Evolutionary conservation across 2,888 invertebrate species (phyloP), one percentile per base, ranked within the genome.

Genomic region (Hofmannophila pseudospretella): DNA sequence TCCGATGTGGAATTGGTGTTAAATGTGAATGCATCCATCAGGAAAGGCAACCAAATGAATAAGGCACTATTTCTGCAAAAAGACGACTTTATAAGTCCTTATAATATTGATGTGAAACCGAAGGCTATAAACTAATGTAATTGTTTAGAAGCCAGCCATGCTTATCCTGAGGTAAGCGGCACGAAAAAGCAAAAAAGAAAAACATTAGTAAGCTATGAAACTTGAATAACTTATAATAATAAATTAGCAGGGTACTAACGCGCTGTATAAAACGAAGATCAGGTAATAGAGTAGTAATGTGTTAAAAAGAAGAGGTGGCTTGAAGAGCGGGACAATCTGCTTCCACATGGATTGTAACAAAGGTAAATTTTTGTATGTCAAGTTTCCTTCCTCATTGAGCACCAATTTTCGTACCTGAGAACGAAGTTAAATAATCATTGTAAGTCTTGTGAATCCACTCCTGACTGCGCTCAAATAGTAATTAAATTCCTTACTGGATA

Each of bases 191-290:
- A n/a, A n/a, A n/a, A n/a, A n/a, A n/a, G n/a, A n/a, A n/a, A n/a
- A n/a, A n/a, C n/a, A n/a, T n/a, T n/a, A n/a, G n/a, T n/a, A n/a
- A n/a, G n/a, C n/a, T n/a, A n/a, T n/a, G n/a, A n/a, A n/a, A n/a
- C n/a, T n/a, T n/a, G n/a, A n/a, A n/a, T n/a, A n/a, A n/a, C n/a
- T n/a, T n/a, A n/a, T n/a, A n/a, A n/a, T n/a, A n/a, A n/a, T n/a
- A n/a, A n/a, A n/a, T n/a, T n/a, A n/a, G n/a, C n/a, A 16, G 16
- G 3, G 5, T 16, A 47, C 79, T 74, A 64, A 90, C 90, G 89
- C 86, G 55, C 88, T 86, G 80, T 90, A 90, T 36, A 90, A 86
- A 1, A 86, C 68, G 47, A 88, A 85, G 51, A 88, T 88, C 16
- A 90, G 75, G 25, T 74, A 68, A 54, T 86, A 88, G n/a, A 87